phyloP scores from a whole-genome alignment of 2,888 invertebrate species.

The Melanchra persicariae region DNA sequence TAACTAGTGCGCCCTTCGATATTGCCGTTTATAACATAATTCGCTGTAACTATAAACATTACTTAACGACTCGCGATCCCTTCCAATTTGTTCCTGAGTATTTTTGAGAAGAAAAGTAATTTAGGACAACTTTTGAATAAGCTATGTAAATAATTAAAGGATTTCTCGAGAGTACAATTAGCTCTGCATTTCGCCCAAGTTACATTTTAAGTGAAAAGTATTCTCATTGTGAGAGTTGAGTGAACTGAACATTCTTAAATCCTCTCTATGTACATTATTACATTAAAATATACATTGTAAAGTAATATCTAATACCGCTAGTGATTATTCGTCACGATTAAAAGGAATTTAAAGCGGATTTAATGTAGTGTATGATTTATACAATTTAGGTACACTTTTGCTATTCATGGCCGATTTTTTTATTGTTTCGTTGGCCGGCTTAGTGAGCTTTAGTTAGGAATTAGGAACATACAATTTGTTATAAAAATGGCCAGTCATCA shows the following conservation, averaged over 20 bases:
- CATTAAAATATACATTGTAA: constrained; percentile 15
- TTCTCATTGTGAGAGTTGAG: constrained; percentile 26
- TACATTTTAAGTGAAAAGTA: constrained; percentile 35
- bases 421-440: constrained; percentile 33
- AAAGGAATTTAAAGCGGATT: constrained; percentile 30
- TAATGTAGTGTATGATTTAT: constrained; percentile 43
- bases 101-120: constrained; percentile 56
- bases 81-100: constrained; percentile 55
- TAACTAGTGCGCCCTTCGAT: constrained; percentile 72
- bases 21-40: constrained; percentile 63
- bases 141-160: constrained; percentile 60
- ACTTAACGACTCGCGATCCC: constrained; percentile 51
- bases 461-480: constrained; percentile 33
- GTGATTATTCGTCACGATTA: constrained; percentile 32
- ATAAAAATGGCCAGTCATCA: constrained; percentile 49
- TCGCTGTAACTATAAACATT: constrained; percentile 63
- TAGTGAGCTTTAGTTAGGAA: constrained; percentile 38
- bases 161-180: constrained; percentile 50
- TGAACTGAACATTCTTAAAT: constrained; percentile 17
- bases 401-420: constrained; percentile 27
- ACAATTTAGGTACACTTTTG: constrained; percentile 38
- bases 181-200: constrained; percentile 34
- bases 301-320: constrained; percentile 18
- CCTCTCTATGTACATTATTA: constrained; percentile 3
- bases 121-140: constrained; percentile 56